Evolutionary conservation across 1,140 invertebrate genomes (phyloP), one percentile per base, ranked within the genome.

Genomic region (Leguminivora glycinivorella): DNA sequence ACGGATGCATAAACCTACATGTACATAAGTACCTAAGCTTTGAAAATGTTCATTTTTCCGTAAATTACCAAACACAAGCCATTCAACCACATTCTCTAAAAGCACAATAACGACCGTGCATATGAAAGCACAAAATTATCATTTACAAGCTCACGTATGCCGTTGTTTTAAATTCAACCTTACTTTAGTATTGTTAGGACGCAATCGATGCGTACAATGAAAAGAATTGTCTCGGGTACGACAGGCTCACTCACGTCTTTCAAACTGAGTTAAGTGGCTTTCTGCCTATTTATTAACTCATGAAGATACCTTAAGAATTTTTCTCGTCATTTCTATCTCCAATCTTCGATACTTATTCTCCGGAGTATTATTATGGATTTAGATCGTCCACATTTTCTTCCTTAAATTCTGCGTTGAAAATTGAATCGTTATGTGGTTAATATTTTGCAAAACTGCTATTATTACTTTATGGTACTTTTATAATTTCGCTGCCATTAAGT

Each of bases 241-340:
- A 76, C 76, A 31, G 40, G 67, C 43, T 69, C 56, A 72, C 69
- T 69, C 60, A 68, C 67, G 71, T 68, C 74, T 72, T 72, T 75
- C 70, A 70, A 72, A 78, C 60, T 71, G 60, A 56, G 68, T 73
- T 75, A 76, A 79, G 60, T 75, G 73, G 71, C 72, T 74, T 71
- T 75, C 70, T 71, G 73, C 43, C 70, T 79, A 74, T 76, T 79
- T 79, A 81, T 80, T 80, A 80, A 78, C 75, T 73, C 58, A 78
- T 79, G 72, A 73, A 77, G 73, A 77, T 81, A 75, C 68, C 68
- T 70, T 6, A 71, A 56, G 66, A 78, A 77, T 77, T 68, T 72
- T 43, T 63, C 58, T 67, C 14, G 66, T 67, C 38, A 67, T 63
- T 63, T 63, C 25, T 63, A 63, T 63, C 58, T 63, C 58, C 29